Percentiles rank a stretch among this genome's conserved stretches.
These are phyloP conservation scores for Siphamia tubifer DNA, from an alignment of 2,113 vertebrate species.

Conservation along the genomic window DNA sequence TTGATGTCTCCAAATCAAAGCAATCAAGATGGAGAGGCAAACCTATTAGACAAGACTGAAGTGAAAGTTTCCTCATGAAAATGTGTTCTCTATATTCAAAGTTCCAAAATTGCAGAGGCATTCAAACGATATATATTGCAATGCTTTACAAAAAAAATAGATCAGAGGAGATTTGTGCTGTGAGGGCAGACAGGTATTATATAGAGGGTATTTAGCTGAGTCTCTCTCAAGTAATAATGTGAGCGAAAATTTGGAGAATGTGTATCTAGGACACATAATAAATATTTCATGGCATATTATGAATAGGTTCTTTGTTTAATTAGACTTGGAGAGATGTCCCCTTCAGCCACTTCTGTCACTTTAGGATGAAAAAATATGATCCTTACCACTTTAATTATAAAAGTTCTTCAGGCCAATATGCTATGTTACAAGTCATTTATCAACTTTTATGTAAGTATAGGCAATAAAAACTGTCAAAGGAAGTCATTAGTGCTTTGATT, in stretches of 20 bases:
- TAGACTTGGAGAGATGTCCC: conserved; percentile 67
- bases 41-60: background rate
- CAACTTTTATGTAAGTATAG: conserved; percentile 44
- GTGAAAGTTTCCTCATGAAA: background rate
- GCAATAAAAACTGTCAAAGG: conserved; percentile 32
- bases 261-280: conserved; percentile 55
- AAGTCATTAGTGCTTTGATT: conserved; percentile 43
- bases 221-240: conserved; percentile 25
- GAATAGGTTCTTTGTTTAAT: conserved; percentile 73
- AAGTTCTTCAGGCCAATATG: conserved; percentile 68
- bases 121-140: background rate
- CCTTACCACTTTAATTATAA: conserved; percentile 76
- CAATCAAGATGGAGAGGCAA: background rate
- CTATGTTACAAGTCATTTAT: conserved; percentile 57
- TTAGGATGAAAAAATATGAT: conserved; percentile 69
- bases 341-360: conserved; percentile 71
- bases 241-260: conserved; percentile 37
- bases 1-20: background rate
- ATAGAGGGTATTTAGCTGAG: conserved; percentile 2
- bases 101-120: background rate
- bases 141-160: background rate
- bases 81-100: background rate
- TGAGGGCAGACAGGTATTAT: conserved; percentile 17
- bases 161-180: background rate
- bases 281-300: conserved; percentile 67